Evolutionary conservation across 2,113 vertebrate species (phyloP).

Genomic region (Rhinopomastus cyanomelas): DNA sequence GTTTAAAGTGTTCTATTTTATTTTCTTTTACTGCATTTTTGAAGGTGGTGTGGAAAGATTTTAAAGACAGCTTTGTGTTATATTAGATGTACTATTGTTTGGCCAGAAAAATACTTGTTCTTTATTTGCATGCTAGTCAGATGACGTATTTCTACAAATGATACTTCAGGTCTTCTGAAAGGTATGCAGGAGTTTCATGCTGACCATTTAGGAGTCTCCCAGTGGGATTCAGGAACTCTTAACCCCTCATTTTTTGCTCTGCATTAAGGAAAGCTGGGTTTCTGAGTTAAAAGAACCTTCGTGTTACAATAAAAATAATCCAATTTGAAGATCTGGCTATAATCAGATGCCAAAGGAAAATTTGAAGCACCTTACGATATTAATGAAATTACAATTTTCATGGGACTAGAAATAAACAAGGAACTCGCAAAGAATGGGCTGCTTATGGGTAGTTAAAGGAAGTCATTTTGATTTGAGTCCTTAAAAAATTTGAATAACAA

Average conservation of each 20-base stretch:
- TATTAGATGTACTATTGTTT: not conserved
- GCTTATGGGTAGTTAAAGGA: not conserved
- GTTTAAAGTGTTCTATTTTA: not conserved
- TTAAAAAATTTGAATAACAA: not conserved
- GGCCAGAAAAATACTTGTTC: not conserved
- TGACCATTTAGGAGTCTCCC: not conserved
- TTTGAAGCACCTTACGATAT: not conserved
- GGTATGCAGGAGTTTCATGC: not conserved
- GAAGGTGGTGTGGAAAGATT: not conserved
- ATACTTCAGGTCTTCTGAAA: not conserved
- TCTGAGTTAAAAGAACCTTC: not conserved
- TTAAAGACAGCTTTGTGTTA: not conserved
- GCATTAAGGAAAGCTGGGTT: not conserved
- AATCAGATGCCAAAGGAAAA: not conserved
- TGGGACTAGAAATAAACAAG: not conserved
- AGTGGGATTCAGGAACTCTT: not conserved
- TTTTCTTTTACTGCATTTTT: not conserved
- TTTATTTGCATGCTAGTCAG: not conserved
- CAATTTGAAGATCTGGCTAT: not conserved
- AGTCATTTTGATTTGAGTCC: not conserved
- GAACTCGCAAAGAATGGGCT: not conserved
- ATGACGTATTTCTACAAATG: not conserved
- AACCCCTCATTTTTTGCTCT: not conserved
- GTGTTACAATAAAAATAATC: not conserved
- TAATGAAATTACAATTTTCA: not conserved